Percentiles rank a stretch among this genome's conserved stretches.
Conservation (phyloP, 2,888 invertebrate species). For the Sthenelais limicola region DNA sequence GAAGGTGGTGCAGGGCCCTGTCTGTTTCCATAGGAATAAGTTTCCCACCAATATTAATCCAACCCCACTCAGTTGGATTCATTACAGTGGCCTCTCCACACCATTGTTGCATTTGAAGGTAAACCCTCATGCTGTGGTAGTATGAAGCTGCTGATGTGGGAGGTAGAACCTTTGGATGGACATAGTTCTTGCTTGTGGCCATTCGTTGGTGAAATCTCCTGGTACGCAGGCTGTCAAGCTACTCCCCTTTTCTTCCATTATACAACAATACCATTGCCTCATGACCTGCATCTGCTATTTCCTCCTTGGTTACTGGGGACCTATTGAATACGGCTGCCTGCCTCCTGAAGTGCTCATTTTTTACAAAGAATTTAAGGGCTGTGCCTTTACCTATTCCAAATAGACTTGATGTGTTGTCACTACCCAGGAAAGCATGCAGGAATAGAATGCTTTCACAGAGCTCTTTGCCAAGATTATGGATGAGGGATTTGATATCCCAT, state of each 20-base stretch:
- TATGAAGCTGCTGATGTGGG: slow-evolving; percentile 53
- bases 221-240: neutral
- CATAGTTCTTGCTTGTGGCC: slow-evolving; percentile 41
- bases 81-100: slow-evolving; percentile 40
- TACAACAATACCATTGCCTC: slow-evolving; percentile 9
- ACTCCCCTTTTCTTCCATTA: slow-evolving; percentile 25
- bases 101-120: slow-evolving; percentile 53
- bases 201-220: slow-evolving; percentile 46
- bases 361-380: neutral
- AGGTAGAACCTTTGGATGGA: slow-evolving; percentile 52
- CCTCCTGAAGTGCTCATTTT: neutral
- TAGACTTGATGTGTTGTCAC: slow-evolving; percentile 40
- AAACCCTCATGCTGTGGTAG: slow-evolving; percentile 51
- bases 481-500: too few relatives aligned
- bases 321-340: slow-evolving; percentile 18
- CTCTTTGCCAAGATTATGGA: too few relatives aligned
- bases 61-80: slow-evolving; percentile 50
- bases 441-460: slow-evolving; percentile 35
- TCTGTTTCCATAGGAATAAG: slow-evolving; percentile 40
- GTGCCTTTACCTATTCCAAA: slow-evolving; percentile 37
- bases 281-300: slow-evolving; percentile 9
- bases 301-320: neutral
- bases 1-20: slow-evolving; percentile 50
- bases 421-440: slow-evolving; percentile 38
- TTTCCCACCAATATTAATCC: slow-evolving; percentile 42